Evolutionary conservation across 2,113 vertebrate species (phyloP).

Genomic region (Ariopsis seemanni): DNA sequence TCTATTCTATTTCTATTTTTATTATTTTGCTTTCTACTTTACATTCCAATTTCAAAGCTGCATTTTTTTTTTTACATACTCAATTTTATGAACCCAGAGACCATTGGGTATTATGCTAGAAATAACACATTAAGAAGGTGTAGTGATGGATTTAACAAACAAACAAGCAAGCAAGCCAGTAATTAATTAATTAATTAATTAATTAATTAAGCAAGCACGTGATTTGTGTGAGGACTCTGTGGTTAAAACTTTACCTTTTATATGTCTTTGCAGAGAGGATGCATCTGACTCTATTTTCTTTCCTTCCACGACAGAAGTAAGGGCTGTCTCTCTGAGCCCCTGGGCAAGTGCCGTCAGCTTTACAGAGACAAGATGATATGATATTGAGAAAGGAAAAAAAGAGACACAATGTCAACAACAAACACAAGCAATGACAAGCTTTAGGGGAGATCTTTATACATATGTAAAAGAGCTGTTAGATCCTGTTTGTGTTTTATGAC

Average conservation of each 20-base stretch:
- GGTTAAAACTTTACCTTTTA: conserved; percentile 72
- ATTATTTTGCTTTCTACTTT: background rate
- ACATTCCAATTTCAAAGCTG: background rate
- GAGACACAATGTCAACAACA: conserved; percentile 10
- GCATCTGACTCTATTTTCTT: conserved; percentile 71
- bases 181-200: no score
- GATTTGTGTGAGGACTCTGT: background rate
- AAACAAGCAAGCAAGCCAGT: no score
- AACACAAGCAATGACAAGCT: background rate
- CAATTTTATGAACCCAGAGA: background rate
- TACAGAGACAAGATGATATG: conserved; percentile 17
- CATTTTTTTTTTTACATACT: background rate
- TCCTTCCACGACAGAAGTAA: conserved; percentile 69
- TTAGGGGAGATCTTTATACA: background rate
- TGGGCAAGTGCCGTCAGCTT: conserved; percentile 68
- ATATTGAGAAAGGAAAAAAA: conserved; percentile 10
- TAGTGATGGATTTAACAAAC: no score
- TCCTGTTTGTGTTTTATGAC: no score
- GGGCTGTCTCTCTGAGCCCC: conserved; percentile 63
- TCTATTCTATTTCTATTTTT: background rate
- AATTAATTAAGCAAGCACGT: no score
- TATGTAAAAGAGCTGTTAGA: no score
- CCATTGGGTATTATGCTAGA: background rate
- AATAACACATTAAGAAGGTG: background rate
- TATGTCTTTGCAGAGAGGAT: conserved; percentile 68